Evolutionary conservation across 2,113 vertebrate species (phyloP).

Genomic region (Ondatra zibethicus): DNA sequence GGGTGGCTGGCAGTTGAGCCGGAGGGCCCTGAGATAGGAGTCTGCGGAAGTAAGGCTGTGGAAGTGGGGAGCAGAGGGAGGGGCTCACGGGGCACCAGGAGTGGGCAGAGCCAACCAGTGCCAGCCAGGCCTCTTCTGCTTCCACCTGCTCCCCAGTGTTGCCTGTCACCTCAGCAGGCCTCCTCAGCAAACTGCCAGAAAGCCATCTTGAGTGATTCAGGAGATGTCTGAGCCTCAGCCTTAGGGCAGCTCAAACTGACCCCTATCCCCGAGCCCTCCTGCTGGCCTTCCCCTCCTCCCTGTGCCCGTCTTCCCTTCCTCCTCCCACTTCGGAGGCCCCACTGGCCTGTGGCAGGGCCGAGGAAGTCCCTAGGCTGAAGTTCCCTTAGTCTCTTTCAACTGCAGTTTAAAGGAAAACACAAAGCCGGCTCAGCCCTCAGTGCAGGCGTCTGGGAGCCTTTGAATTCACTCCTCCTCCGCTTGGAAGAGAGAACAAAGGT

Average conservation of each 20-base stretch:
- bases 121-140: not conserved
- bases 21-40: not conserved
- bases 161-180: not conserved
- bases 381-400: slow-evolving; percentile 80
- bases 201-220: not conserved
- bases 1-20: not conserved
- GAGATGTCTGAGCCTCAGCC: slow-evolving; percentile 10
- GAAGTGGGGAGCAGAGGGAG: not conserved
- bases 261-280: not conserved
- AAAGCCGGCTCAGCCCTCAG: slow-evolving; percentile 75
- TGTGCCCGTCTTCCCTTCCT: not conserved
- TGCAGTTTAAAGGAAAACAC: slow-evolving; percentile 76
- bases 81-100: not conserved
- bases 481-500: slow-evolving; percentile 76
- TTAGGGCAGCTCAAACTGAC: not conserved
- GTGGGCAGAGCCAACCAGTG: not conserved
- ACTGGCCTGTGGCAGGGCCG: not conserved
- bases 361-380: slow-evolving; percentile 80
- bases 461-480: slow-evolving; percentile 76
- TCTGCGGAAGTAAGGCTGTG: not conserved
- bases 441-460: slow-evolving; percentile 74
- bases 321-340: slow-evolving; percentile 7
- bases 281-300: not conserved
- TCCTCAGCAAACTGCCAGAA: not conserved
- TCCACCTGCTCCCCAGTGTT: not conserved